phyloP scores from a whole-genome alignment of 2,888 invertebrate genomes.

The Hydriomena furcata region DNA sequence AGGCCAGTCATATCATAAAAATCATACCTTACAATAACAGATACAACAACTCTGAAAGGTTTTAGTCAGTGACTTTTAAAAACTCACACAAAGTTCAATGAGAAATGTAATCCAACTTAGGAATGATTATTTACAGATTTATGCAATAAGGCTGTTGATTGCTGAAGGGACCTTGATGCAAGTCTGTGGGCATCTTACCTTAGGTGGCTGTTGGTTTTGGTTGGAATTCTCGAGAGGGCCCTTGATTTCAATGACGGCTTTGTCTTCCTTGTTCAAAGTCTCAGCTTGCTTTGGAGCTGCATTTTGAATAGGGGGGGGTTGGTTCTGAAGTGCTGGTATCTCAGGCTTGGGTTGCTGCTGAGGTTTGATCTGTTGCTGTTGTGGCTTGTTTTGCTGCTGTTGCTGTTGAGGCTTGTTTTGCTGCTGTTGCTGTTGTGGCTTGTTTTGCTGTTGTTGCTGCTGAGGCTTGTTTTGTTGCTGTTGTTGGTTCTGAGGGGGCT shows the following conservation, averaged over 20 bases:
- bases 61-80: too few species aligned
- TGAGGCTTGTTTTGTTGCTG: constrained; percentile 37
- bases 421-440: constrained; percentile 38
- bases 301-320: constrained; percentile 33
- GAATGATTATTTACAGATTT: too few species aligned
- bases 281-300: constrained; percentile 43
- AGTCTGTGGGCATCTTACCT: constrained; percentile 27
- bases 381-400: constrained; percentile 37
- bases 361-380: constrained; percentile 36
- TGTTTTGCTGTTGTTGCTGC: constrained; percentile 34
- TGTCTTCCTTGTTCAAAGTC: constrained; percentile 61
- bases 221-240: constrained; percentile 52
- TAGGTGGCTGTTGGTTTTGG: constrained; percentile 40
- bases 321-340: constrained; percentile 32
- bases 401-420: constrained; percentile 35
- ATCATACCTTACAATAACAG: too few species aligned
- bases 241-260: constrained; percentile 48
- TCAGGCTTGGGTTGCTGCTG: constrained; percentile 42
- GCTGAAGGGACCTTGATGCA: background rate
- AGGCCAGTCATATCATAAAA: too few species aligned
- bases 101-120: too few species aligned
- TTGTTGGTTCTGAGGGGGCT: constrained; percentile 31
- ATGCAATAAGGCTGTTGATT: too few species aligned
- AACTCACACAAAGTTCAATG: too few species aligned
- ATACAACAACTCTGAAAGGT: too few species aligned